Conservation (phyloP, 2,113 vertebrate genomes). For the Ailuropoda melanoleuca region DNA sequence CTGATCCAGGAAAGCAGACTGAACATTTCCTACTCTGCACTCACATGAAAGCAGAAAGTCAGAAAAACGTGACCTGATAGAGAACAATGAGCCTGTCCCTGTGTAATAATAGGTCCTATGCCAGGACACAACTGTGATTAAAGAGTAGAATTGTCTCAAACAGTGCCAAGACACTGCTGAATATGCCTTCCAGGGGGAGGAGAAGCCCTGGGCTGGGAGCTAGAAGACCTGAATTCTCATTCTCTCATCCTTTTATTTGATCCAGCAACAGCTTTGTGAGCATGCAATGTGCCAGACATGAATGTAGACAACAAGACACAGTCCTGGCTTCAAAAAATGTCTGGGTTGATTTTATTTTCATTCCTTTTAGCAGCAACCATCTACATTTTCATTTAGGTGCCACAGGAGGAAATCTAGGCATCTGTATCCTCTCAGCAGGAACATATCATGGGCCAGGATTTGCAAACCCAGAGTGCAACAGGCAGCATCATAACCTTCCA, state of each 20-base stretch:
- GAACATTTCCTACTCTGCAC: background rate
- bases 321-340: background rate
- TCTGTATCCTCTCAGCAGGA: background rate
- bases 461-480: background rate
- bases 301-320: background rate
- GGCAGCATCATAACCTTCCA: background rate
- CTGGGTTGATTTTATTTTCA: background rate
- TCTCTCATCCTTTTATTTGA: background rate
- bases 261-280: background rate
- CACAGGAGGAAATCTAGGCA: background rate
- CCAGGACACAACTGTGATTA: background rate
- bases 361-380: background rate
- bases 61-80: background rate
- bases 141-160: background rate
- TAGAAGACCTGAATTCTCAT: background rate
- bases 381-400: background rate
- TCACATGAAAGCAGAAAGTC: background rate
- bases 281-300: background rate
- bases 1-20: background rate
- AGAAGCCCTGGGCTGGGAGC: background rate
- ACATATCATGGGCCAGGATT: rapidly evolving
- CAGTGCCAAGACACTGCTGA: rapidly evolving
- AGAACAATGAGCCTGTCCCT: background rate
- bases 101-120: too few species aligned
- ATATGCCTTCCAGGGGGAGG: background rate